These are phyloP conservation scores for Burhinus bistriatus DNA, from an alignment of 2,113 vertebrate species.

Conservation along the genomic window DNA sequence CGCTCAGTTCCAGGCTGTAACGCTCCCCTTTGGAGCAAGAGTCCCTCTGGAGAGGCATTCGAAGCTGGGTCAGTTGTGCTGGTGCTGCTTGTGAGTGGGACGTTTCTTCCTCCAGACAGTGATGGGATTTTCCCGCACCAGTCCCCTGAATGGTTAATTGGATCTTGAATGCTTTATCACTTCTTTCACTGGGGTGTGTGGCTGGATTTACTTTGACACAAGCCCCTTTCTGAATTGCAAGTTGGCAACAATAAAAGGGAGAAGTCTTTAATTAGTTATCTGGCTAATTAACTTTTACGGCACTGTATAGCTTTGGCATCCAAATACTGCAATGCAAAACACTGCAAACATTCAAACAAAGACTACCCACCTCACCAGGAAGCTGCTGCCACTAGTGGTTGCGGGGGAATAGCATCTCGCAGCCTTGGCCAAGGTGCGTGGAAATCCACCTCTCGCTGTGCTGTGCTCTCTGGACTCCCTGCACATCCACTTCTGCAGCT, in stretches of 20 bases:
- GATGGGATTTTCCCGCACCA: not conserved
- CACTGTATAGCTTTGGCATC: slow-evolving; percentile 44
- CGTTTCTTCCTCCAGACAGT: not conserved
- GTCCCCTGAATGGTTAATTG: not conserved
- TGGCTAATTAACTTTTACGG: slow-evolving; percentile 57
- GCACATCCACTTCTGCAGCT: not conserved
- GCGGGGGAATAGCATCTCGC: not conserved
- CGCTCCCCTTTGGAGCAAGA: not conserved
- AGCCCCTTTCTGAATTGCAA: slow-evolving; percentile 43
- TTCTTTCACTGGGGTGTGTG: slow-evolving; percentile 26
- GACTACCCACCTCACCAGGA: slow-evolving; percentile 31
- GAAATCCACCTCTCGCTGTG: not conserved
- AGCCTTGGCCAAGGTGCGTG: not conserved
- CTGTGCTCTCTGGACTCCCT: not conserved
- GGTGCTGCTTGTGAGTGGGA: not conserved
- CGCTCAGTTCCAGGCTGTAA: not conserved
- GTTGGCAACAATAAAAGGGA: slow-evolving; percentile 64
- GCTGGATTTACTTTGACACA: slow-evolving; percentile 43
- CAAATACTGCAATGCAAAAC: slow-evolving; percentile 60
- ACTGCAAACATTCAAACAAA: slow-evolving; percentile 20
- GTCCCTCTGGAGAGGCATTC: not conserved
- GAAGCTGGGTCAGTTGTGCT: not conserved
- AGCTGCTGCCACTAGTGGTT: not conserved
- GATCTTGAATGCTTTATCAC: not conserved
- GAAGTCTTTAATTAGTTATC: slow-evolving; percentile 65